phyloP scores from a whole-genome alignment of 2,888 invertebrate species.

The Cryptocephalus moraei region DNA sequence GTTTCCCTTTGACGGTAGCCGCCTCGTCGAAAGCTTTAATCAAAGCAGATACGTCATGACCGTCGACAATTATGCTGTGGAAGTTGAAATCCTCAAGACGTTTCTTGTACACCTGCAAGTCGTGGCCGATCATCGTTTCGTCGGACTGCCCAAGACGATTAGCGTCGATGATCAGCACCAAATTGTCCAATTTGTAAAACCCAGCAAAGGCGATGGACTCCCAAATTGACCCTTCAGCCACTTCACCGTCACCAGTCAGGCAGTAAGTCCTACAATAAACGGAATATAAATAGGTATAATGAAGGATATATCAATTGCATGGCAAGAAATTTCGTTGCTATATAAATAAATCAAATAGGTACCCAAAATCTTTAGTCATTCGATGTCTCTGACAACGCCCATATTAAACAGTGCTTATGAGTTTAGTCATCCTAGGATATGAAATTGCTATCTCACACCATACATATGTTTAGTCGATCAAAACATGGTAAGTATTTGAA shows the following conservation, averaged over 20 bases:
- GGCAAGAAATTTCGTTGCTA: too few relatives aligned
- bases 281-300: too few relatives aligned
- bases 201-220: slow-evolving; percentile 92
- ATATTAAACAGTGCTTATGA: too few relatives aligned
- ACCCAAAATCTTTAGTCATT: too few relatives aligned
- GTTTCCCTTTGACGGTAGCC: slow-evolving; percentile 59
- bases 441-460: too few relatives aligned
- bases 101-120: slow-evolving; percentile 72
- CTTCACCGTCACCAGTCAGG: slow-evolving; percentile 94
- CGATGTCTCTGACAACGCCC: too few relatives aligned
- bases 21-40: slow-evolving; percentile 81
- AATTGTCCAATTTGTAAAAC: slow-evolving; percentile 89
- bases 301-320: too few relatives aligned
- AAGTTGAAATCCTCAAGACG: slow-evolving; percentile 84
- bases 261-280: slow-evolving; percentile 70
- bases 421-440: too few relatives aligned
- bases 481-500: too few relatives aligned
- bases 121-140: slow-evolving; percentile 84
- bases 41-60: slow-evolving; percentile 86
- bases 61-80: slow-evolving; percentile 85
- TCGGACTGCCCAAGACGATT: slow-evolving; percentile 97
- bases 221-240: slow-evolving; percentile 97
- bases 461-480: too few relatives aligned
- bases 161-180: slow-evolving; percentile 92
- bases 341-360: too few relatives aligned